Evolutionary conservation across 2,113 vertebrate species (phyloP).

Genomic region (Grammomys surdaster): DNA sequence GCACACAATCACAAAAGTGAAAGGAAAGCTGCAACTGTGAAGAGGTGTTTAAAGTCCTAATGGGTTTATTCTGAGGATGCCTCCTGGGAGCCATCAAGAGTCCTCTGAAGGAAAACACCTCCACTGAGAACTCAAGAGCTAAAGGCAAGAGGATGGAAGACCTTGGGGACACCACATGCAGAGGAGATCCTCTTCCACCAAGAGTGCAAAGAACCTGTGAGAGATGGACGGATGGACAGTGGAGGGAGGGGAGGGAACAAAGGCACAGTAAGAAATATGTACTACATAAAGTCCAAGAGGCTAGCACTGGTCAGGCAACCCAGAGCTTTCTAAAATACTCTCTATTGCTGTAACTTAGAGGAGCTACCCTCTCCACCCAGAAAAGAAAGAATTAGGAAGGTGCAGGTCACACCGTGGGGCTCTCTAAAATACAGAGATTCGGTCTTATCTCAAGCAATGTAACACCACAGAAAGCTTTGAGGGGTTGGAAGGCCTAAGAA

Average conservation of each 20-base stretch:
- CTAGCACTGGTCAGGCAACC: not conserved
- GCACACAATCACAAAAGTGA: slow-evolving; percentile 5
- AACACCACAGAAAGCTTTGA: not conserved
- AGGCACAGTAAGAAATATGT: not conserved
- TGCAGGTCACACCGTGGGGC: not conserved
- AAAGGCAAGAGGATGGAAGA: not conserved
- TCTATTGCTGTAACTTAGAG: not conserved
- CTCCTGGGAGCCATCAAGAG: not conserved
- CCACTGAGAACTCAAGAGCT: not conserved
- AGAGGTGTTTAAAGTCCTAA: not conserved
- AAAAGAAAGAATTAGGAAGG: slow-evolving; percentile 35
- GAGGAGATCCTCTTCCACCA: not conserved
- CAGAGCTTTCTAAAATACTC: not conserved
- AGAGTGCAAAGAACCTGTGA: not conserved
- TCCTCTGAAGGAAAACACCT: not conserved
- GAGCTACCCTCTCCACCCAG: not conserved
- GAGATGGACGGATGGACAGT: not conserved
- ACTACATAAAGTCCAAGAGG: not conserved
- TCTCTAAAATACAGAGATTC: not conserved
- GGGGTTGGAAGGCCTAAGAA: not conserved
- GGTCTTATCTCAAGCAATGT: not conserved
- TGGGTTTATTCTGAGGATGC: not conserved
- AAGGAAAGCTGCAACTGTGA: not conserved
- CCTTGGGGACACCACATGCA: not conserved
- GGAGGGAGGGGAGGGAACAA: not conserved